Conservation (phyloP, 2,888 invertebrate species). For the Agonopterix arenella region DNA sequence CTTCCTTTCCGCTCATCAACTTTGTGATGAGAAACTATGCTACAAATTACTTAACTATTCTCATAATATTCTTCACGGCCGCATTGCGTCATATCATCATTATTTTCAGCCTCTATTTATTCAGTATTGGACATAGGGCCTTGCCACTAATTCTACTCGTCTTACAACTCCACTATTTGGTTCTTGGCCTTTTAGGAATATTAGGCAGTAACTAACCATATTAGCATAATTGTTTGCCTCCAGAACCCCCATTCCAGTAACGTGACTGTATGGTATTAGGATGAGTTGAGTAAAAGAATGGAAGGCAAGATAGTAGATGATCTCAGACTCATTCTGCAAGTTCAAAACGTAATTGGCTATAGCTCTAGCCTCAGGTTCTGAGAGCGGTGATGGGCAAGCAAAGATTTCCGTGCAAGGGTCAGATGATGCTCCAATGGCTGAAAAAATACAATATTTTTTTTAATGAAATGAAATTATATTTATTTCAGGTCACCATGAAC, state of each 20-base stretch:
- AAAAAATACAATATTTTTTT: background rate
- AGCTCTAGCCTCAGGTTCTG: constrained; percentile 72
- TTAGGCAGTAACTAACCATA: constrained; percentile 39
- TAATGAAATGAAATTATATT: no score
- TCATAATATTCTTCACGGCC: no score
- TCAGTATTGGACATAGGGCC: no score
- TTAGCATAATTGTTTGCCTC: constrained; percentile 47
- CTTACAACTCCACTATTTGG: no score
- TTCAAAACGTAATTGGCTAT: constrained; percentile 45
- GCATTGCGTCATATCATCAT: no score
- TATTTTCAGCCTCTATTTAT: no score
- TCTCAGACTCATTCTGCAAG: constrained; percentile 27
- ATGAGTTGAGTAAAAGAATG: constrained; percentile 77
- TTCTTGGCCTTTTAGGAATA: no score
- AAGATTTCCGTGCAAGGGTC: constrained; percentile 69
- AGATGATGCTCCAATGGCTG: constrained; percentile 53
- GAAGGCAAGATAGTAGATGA: constrained; percentile 70
- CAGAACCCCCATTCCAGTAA: constrained; percentile 21
- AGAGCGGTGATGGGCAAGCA: constrained; percentile 67
- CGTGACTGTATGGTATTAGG: constrained; percentile 68
- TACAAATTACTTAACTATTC: no score
- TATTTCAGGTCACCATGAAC: no score
- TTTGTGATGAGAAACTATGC: no score
- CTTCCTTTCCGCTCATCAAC: no score
- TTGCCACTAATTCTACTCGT: no score